These are phyloP conservation scores for Perithous albicinctus DNA, from an alignment of 2,888 invertebrate species.

Conservation along the genomic window DNA sequence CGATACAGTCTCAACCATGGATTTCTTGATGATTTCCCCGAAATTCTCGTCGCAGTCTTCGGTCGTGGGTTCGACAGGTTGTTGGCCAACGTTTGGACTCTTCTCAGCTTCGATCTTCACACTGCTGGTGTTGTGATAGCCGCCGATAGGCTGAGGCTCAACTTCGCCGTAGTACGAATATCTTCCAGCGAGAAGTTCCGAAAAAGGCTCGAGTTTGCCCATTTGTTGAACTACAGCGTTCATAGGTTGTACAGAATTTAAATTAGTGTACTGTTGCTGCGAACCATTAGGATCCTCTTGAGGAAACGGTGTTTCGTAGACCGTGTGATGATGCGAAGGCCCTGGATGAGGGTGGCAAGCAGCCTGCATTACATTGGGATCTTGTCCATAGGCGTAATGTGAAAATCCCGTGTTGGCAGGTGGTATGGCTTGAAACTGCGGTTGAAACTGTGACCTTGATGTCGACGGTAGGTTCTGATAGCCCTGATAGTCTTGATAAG, in stretches of 20 bases:
- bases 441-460: conserved; percentile 77
- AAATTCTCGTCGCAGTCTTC: conserved; percentile 91
- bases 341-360: conserved; percentile 49
- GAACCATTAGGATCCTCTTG: conserved; percentile 85
- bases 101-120: conserved; percentile 70
- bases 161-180: conserved; percentile 85
- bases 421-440: conserved; percentile 72
- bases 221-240: conserved; percentile 82
- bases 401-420: conserved; percentile 51
- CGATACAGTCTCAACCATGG: conserved; percentile 95
- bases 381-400: conserved; percentile 66
- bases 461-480: conserved; percentile 80
- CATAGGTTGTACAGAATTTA: conserved; percentile 87
- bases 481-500: conserved; percentile 77
- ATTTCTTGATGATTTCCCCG: conserved; percentile 96
- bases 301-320: conserved; percentile 75
- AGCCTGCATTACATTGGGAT: conserved; percentile 44
- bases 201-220: conserved; percentile 90
- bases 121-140: conserved; percentile 68
- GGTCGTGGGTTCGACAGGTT: conserved; percentile 71
- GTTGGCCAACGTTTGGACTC: conserved; percentile 58
- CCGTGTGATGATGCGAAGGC: conserved; percentile 54
- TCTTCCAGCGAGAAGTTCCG: conserved; percentile 87
- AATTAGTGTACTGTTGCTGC: conserved; percentile 88
- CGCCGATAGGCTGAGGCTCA: conserved; percentile 73